A percentile compares a stretch with the other conserved stretches of the same genome.
Evolutionary conservation across 2,888 invertebrate genomes (phyloP).

Genomic region (Dysmachus trigonus): DNA sequence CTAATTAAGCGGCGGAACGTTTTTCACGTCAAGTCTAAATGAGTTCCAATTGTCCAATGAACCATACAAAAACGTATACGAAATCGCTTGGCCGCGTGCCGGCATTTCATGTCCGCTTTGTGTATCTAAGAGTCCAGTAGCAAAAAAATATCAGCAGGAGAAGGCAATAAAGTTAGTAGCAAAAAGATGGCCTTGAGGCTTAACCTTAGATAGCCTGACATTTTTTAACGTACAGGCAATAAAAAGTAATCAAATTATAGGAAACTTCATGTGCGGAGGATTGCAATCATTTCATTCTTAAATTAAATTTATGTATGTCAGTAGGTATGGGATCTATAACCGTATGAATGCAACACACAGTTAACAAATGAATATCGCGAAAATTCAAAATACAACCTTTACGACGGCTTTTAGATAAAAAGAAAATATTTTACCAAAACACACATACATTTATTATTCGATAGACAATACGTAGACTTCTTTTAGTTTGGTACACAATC

Average conservation of each 20-base stretch:
- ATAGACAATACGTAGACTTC: too few relatives aligned
- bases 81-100: neutral
- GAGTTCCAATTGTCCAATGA: neutral
- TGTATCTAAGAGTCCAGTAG: neutral
- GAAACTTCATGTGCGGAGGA: neutral
- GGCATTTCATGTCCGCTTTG: neutral
- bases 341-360: too few relatives aligned
- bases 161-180: neutral
- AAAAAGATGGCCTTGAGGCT: neutral
- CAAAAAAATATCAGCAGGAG: neutral
- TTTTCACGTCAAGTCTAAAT: neutral
- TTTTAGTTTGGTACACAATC: too few relatives aligned
- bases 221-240: neutral
- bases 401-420: too few relatives aligned
- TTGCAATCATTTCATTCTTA: too few relatives aligned
- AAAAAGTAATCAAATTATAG: neutral
- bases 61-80: neutral
- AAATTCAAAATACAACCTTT: too few relatives aligned
- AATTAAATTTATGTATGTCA: too few relatives aligned
- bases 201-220: neutral
- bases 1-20: constrained; percentile 19
- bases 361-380: too few relatives aligned
- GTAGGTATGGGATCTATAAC: too few relatives aligned
- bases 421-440: too few relatives aligned
- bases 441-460: too few relatives aligned